Base-by-base conservation (phyloP, 1,140 invertebrate species). In the Penaeus japonicus region DNA sequence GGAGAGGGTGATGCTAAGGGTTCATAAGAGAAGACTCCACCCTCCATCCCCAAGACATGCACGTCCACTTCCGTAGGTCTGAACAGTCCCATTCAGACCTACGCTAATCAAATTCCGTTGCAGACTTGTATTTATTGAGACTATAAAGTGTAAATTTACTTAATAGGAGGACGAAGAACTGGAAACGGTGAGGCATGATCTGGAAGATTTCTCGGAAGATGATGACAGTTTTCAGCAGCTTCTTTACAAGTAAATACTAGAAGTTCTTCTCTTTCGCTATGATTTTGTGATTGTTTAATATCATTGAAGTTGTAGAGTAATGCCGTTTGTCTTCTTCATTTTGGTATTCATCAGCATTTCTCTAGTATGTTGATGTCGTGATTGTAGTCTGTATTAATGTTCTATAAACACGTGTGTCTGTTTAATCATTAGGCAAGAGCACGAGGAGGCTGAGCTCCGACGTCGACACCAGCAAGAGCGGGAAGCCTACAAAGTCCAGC, bases 191-290 rank as follows among this genome's bases (percentile, higher is more conserved):
- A 75, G 73, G 30, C 65, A 83, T n/a, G 87, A 88, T 10, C 55
- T 82, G 27, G 87, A 88, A 27, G 87, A 88, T 35, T 84, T 83
- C 62, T 88, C 87, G 12, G 87, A 88, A 54, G 87, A 88, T 78
- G 87, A 88, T 59, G 87, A 88, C 87, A 88, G 87, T 55, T 88
- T 88, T 70, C 87, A 88, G 39, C 87, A 88, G 47, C 87, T 88
- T n/a, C 30, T 88, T 35, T 47, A 59, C 24, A 88, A 88, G 87
- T 88, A 83, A 88, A 30, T 88, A 77, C 30, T 82, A 10, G 54
- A 30, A 22, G 15, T 39, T 22, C 5, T 84, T 75, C 35, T 39
- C 55, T 54, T 53, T 55, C n/a, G 18, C 10, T n/a, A 55, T 24
- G 7, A 30, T 32, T 57, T 27, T 32, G 22, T 57, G 59, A 4